A percentile compares a stretch with the other conserved stretches of the same genome.
phyloP scores from a whole-genome alignment of 2,888 invertebrate genomes.

The Acanthosoma haemorrhoidale region DNA sequence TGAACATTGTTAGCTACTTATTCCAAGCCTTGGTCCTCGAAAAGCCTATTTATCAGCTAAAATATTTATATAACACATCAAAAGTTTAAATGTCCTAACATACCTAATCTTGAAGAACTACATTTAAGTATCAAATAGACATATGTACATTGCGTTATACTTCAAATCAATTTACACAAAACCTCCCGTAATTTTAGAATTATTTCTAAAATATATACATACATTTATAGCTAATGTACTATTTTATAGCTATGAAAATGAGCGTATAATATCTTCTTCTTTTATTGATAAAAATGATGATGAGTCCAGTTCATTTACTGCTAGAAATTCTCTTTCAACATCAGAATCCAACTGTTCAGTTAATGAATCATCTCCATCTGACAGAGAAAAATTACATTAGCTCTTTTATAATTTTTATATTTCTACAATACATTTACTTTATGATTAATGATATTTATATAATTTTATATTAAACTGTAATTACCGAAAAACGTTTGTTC shows the following conservation, averaged over 20 bases:
- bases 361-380: conserved; percentile 21
- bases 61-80: no score
- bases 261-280: conserved; percentile 17
- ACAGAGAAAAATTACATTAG: neutral
- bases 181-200: no score
- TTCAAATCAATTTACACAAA: no score
- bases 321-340: conserved; percentile 34
- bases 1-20: no score
- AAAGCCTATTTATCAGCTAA: no score
- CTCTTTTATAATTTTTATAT: neutral
- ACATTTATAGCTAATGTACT: no score
- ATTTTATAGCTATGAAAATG: conserved; percentile 13
- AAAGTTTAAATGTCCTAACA: no score
- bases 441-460: neutral
- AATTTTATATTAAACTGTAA: neutral
- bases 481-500: conserved; percentile 15
- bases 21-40: no score
- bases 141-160: no score
- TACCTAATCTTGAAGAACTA: no score
- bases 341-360: conserved; percentile 30
- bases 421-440: neutral
- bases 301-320: conserved; percentile 9
- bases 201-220: no score
- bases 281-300: conserved; percentile 19
- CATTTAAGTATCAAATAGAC: no score